Evolutionary conservation across 2,888 invertebrate species (phyloP).

Genomic region (Stenolophus ochropezus): DNA sequence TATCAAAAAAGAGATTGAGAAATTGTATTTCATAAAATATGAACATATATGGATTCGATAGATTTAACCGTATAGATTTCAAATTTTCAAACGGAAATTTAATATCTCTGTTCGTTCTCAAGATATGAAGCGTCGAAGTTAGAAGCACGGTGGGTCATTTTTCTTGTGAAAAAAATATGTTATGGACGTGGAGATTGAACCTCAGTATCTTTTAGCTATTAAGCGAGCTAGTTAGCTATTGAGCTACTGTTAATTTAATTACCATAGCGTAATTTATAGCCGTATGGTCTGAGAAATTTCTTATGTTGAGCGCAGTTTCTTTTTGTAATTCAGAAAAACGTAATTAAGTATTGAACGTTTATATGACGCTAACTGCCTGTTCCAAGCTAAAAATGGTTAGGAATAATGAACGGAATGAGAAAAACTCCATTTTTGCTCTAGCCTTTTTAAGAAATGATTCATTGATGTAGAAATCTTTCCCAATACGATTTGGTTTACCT

Average conservation of each 20-base stretch:
- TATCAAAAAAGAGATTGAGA: no score
- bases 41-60: no score
- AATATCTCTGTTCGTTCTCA: no score
- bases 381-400: neutral
- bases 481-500: neutral
- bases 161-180: neutral
- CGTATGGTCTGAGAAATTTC: neutral
- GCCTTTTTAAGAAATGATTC: conserved; percentile 24
- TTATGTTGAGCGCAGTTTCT: neutral
- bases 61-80: no score
- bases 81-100: no score
- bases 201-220: neutral
- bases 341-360: neutral
- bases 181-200: neutral
- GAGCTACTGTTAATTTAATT: neutral
- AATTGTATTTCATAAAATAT: no score
- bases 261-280: neutral
- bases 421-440: neutral
- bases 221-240: neutral
- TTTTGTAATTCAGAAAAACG: neutral
- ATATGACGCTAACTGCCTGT: neutral
- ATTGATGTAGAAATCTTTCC: neutral
- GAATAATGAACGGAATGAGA: conserved; percentile 1
- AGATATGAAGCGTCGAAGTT: no score
- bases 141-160: no score